Evolutionary conservation across 2,113 vertebrate species (phyloP).

Genomic region (Stigmatopora nigra): DNA sequence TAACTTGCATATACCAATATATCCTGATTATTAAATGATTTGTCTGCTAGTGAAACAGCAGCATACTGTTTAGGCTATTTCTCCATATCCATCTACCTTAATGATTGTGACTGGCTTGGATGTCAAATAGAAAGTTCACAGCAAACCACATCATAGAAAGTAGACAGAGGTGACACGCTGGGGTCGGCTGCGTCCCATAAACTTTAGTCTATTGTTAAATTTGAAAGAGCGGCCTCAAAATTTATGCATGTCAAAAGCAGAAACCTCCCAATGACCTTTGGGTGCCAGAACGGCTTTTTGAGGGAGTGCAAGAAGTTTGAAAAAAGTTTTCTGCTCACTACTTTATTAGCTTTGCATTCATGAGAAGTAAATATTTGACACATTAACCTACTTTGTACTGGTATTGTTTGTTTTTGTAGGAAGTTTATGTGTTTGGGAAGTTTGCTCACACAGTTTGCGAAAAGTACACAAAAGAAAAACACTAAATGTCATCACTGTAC

Average conservation of each 20-base stretch:
- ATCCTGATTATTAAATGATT: constrained; percentile 59
- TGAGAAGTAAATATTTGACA: background rate
- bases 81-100: constrained; percentile 15
- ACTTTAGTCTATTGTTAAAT: constrained; percentile 49
- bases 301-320: constrained; percentile 11
- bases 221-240: constrained; percentile 45
- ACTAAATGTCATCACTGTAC: background rate
- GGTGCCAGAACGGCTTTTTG: constrained; percentile 33
- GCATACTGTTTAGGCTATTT: constrained; percentile 57
- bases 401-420: background rate
- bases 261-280: constrained; percentile 51
- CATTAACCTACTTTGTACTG: background rate
- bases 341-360: background rate
- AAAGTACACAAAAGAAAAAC: background rate
- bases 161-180: background rate
- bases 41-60: constrained; percentile 58
- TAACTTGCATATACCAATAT: too few relatives aligned
- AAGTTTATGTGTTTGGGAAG: background rate
- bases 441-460: background rate
- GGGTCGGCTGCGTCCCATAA: constrained; percentile 4
- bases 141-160: background rate
- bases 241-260: constrained; percentile 52
- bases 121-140: constrained; percentile 23
- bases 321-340: background rate
- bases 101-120: constrained; percentile 33